Evolutionary conservation across 2,797 vertebrate species (phyloP).

Genomic region (Varecia variegata): DNA sequence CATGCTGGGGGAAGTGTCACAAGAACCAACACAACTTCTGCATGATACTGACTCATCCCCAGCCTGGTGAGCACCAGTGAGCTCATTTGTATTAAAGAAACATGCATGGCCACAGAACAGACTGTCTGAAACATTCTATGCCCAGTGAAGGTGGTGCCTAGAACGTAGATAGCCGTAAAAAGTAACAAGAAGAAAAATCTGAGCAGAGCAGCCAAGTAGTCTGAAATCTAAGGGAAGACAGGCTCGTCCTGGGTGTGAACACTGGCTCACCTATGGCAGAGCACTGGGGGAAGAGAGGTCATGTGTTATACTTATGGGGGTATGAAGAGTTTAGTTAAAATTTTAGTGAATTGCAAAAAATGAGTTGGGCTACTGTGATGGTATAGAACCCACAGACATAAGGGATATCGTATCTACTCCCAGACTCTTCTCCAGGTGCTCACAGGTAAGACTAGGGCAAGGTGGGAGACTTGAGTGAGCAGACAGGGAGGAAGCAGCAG

Average conservation of each 20-base stretch:
- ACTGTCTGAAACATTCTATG: neutral
- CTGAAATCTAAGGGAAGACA: neutral
- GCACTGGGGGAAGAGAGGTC: neutral
- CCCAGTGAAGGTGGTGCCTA: neutral
- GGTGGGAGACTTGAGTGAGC: neutral
- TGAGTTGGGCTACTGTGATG: neutral
- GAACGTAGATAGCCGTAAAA: neutral
- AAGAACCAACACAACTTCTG: neutral
- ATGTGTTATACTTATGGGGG: neutral
- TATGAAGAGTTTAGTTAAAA: neutral
- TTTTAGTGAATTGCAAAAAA: neutral
- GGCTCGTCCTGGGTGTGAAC: neutral
- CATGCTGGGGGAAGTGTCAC: neutral
- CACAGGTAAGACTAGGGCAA: neutral
- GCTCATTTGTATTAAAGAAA: neutral
- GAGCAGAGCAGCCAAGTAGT: neutral
- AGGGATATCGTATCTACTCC: too few relatives aligned
- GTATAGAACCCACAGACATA: neutral
- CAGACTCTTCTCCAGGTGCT: neutral
- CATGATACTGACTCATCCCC: neutral
- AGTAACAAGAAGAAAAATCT: neutral
- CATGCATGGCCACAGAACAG: neutral
- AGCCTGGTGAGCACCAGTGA: neutral
- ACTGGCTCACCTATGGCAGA: neutral
- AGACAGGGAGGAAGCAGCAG: neutral